Conservation (phyloP, 2,113 vertebrate genomes). For the Rhegmatorhina hoffmannsi region DNA sequence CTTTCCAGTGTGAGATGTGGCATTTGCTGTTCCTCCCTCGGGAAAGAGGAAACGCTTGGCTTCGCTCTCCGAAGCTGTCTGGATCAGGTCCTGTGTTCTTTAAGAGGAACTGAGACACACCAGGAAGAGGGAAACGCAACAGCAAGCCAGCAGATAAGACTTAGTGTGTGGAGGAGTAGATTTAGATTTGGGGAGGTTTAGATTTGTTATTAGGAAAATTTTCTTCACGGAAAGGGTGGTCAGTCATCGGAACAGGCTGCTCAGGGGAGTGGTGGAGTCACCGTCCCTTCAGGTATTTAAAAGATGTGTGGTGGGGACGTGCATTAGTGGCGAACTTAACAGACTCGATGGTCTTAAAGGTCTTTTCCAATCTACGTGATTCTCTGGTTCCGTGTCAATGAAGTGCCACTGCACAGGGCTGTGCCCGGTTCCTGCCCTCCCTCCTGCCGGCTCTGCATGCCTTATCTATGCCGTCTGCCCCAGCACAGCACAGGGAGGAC, state of each 20-base stretch:
- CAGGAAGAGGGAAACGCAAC: background rate
- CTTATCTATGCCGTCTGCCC: fast-evolving
- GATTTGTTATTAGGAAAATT: background rate
- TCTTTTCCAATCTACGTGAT: background rate
- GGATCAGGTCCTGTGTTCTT: background rate
- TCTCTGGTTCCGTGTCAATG: background rate
- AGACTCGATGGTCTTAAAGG: background rate
- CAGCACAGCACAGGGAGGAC: fast-evolving
- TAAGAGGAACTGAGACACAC: fast-evolving
- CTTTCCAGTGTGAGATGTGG: fast-evolving
- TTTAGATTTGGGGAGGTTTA: background rate
- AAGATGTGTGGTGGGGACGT: background rate
- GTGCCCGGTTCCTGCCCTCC: fast-evolving
- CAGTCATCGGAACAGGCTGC: background rate
- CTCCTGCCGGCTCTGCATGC: fast-evolving
- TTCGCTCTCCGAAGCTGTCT: background rate
- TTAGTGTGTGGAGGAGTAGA: background rate
- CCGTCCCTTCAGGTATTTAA: background rate
- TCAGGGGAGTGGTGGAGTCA: background rate
- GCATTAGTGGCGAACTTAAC: background rate
- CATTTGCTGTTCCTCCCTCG: background rate
- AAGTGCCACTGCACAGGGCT: background rate
- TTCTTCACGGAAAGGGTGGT: background rate
- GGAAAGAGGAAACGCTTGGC: background rate
- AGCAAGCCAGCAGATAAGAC: background rate